Percentiles rank a stretch among this genome's conserved stretches.
Evolutionary conservation across 2,113 vertebrate species (phyloP).

Genomic region (Astatotilapia flaviijosephi): DNA sequence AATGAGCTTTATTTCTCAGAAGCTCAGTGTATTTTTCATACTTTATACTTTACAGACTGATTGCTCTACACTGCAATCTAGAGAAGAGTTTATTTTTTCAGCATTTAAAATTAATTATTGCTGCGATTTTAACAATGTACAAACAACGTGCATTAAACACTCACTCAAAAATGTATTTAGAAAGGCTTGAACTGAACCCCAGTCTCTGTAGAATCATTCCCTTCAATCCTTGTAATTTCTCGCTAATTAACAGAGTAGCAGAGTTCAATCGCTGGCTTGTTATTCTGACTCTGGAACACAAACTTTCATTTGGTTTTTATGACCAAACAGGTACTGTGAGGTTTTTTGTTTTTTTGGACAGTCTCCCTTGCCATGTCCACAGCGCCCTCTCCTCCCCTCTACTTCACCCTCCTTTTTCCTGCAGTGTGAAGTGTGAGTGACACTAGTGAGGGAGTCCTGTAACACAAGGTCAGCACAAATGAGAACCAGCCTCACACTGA

Average conservation of each 20-base stretch:
- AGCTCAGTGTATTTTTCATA: neutral
- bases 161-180: neutral
- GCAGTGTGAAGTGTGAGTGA: slow-evolving; percentile 27
- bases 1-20: neutral
- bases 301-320: neutral
- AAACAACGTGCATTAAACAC: neutral
- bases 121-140: neutral
- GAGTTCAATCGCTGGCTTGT: neutral
- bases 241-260: slow-evolving; percentile 1
- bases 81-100: neutral
- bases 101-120: slow-evolving; percentile 24
- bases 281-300: neutral
- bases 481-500: slow-evolving; percentile 53
- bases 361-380: neutral
- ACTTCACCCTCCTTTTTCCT: neutral
- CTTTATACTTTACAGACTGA: neutral
- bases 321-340: neutral
- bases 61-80: neutral
- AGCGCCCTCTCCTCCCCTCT: neutral
- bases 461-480: slow-evolving; percentile 57
- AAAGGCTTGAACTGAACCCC: neutral
- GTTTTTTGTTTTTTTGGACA: neutral
- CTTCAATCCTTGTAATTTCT: neutral
- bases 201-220: neutral
- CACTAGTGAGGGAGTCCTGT: slow-evolving; percentile 26